These are phyloP conservation scores for Addax nasomaculatus DNA, from an alignment of 2,113 vertebrate species.

Conservation along the genomic window DNA sequence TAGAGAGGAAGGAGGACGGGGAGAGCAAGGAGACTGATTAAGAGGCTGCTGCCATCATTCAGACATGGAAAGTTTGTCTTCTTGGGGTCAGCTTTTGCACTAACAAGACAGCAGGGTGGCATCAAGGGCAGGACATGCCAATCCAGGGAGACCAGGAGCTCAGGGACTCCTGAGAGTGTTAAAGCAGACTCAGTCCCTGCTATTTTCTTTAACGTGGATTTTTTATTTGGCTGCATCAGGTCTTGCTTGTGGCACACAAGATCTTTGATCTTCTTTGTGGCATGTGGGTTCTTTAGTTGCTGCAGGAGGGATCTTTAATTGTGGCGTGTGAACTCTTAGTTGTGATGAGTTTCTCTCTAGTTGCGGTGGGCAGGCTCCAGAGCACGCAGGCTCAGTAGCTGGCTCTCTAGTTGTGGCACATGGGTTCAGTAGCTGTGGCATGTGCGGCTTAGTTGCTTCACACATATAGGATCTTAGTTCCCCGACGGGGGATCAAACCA, in stretches of 20 bases:
- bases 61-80: not conserved
- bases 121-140: not conserved
- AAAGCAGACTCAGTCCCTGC: not conserved
- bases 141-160: not conserved
- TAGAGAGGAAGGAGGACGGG: not conserved
- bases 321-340: not conserved
- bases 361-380: not conserved
- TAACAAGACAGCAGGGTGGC: not conserved
- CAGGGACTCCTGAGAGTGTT: not conserved
- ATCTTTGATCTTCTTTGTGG: not conserved
- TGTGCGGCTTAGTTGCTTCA: not conserved
- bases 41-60: not conserved
- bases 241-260: not conserved
- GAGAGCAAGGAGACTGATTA: not conserved
- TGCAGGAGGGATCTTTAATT: not conserved
- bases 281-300: not conserved
- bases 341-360: not conserved
- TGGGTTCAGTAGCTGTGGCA: accelerated
- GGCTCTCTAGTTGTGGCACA: accelerated
- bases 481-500: not conserved
- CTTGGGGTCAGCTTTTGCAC: not conserved
- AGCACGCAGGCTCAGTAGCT: not conserved
- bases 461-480: not conserved
- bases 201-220: not conserved
- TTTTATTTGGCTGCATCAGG: not conserved